Conservation (phyloP, 2,888 invertebrate genomes). For the Venusia cambrica region DNA sequence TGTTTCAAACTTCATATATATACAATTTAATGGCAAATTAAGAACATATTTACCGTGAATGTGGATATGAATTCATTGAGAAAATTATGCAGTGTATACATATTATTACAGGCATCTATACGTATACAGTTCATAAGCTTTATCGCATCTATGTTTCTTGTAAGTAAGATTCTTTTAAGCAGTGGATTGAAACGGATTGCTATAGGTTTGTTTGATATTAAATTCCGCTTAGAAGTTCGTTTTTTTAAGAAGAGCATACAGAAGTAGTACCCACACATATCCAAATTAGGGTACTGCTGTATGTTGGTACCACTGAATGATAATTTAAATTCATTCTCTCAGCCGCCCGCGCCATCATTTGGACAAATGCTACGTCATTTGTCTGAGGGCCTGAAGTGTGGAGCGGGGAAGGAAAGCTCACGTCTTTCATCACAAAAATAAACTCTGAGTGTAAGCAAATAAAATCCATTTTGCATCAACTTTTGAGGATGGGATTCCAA, state of each 20-base stretch:
- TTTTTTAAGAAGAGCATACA: slow-evolving; percentile 8
- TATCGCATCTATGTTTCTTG: too few species aligned
- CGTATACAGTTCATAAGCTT: too few species aligned
- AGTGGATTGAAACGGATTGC: too few species aligned
- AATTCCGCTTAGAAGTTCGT: too few species aligned
- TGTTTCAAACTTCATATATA: too few species aligned
- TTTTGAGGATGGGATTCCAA: slow-evolving; percentile 57
- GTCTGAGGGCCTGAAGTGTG: slow-evolving; percentile 67
- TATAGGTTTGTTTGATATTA: too few species aligned
- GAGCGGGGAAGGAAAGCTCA: slow-evolving; percentile 48
- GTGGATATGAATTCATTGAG: too few species aligned
- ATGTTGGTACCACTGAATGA: slow-evolving; percentile 80
- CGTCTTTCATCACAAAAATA: slow-evolving; percentile 36
- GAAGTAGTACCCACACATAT: slow-evolving; percentile 48
- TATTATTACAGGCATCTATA: too few species aligned
- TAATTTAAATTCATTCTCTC: slow-evolving; percentile 83
- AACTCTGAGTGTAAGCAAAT: slow-evolving; percentile 37
- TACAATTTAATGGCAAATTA: too few species aligned
- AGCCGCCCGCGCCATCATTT: slow-evolving; percentile 82
- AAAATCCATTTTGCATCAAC: slow-evolving; percentile 46
- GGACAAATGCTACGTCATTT: slow-evolving; percentile 82
- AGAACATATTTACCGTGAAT: too few species aligned
- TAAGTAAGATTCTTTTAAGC: too few species aligned
- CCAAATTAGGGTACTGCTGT: slow-evolving; percentile 67
- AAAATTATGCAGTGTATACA: too few species aligned